Evolutionary conservation across 2,113 vertebrate species (phyloP), one percentile per base, ranked within the genome.

Genomic region (Gila orcuttii): DNA sequence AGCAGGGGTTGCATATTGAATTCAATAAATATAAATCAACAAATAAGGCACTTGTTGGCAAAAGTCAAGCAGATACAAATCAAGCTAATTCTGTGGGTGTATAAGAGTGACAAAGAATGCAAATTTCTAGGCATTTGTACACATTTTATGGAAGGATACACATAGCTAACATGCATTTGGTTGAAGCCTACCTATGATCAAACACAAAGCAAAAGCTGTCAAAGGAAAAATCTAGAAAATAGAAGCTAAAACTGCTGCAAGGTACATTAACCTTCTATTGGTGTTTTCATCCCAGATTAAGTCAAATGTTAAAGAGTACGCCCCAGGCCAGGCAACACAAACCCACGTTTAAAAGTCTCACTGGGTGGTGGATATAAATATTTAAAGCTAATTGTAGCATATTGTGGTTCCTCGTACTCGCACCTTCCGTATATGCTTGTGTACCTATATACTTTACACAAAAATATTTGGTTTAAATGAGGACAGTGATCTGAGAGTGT

Each of bases 201-300:
- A n/a, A 23, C 36, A 11, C 36, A 42, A 57, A 23, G 6, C 7
- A 57, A 42, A 78, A n/a, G 59, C 45, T 28, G 45, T 52, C 50
- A 33, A 42, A 2, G 11, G 23, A 73, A 45, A 45, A 76, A 39
- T 62, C 42, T 79, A 7, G 45, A 83, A 77, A 83, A 74, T 33
- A 33, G 69, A 76, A 74, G 19, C 57, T 55, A 62, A 28, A 33
- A 21, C 57, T 50, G 28, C 62, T 71, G 31, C 17, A 42, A 84
- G 68, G 57, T 76, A 82, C 78, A 87, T 76, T 76, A 85, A 80
- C 47, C 57, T 57, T 50, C 25, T 71, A 28, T 60, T 60, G 60
- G 42, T 85, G 28, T 66, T 33, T 23, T 39, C 36, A 23, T 25
- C 8, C 33, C 69, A 59, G 50, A 76, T n/a, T 73, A 73, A 39